Conservation (phyloP, 2,888 invertebrate genomes). For the Eupeodes latifasciatus region DNA sequence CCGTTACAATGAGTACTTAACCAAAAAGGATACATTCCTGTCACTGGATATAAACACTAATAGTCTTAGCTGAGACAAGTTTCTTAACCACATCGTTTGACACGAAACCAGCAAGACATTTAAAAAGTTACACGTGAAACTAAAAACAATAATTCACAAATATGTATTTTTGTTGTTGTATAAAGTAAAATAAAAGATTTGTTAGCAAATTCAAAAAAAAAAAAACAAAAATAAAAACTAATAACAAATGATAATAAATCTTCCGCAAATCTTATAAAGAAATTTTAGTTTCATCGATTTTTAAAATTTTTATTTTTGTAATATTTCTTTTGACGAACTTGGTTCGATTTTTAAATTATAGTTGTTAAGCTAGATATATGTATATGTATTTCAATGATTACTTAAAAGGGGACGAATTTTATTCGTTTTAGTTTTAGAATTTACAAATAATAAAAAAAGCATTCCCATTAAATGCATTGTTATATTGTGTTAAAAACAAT, state of each 20-base stretch:
- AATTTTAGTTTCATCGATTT: constrained; percentile 22
- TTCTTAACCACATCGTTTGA: constrained; percentile 45
- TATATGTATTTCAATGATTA: not conserved
- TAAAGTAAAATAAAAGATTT: constrained; percentile 32
- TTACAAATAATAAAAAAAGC: constrained; percentile 14
- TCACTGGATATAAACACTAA: constrained; percentile 78
- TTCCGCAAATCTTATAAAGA: constrained; percentile 48
- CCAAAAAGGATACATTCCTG: constrained; percentile 87
- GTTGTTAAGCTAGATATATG: constrained; percentile 7
- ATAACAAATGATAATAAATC: not conserved
- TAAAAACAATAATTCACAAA: constrained; percentile 40
- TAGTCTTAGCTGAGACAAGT: constrained; percentile 61
- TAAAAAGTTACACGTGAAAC: constrained; percentile 58
- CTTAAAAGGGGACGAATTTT: constrained; percentile 23
- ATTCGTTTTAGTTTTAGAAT: constrained; percentile 12
- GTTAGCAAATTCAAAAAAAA: constrained; percentile 1
- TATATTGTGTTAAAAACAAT: constrained; percentile 32
- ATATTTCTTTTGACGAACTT: constrained; percentile 5
- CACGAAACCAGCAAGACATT: constrained; percentile 70
- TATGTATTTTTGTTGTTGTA: constrained; percentile 31
- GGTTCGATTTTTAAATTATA: constrained; percentile 8
- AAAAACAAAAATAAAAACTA: not conserved
- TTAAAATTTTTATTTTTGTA: not conserved
- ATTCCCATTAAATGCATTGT: constrained; percentile 43
- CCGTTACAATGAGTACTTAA: constrained; percentile 90